Evolutionary conservation across 2,888 invertebrate species (phyloP), one percentile per base, ranked within the genome.

Genomic region (Holacanthella duospinosa): DNA sequence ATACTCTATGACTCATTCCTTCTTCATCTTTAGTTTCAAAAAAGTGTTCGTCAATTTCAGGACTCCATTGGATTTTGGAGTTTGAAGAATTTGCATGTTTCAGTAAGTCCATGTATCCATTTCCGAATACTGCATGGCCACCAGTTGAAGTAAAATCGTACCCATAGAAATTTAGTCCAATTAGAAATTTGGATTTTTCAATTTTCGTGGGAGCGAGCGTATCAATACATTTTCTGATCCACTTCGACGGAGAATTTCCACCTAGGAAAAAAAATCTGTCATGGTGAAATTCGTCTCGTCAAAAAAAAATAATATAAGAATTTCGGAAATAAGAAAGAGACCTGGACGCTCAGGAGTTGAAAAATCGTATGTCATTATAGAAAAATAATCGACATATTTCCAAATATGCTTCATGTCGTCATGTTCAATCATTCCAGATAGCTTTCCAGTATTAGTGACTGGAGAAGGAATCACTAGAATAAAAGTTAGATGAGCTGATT

Each of bases 301-400:
- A 54, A 19, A 29, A n/a, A 21, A 6, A 12, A 25, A 55, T 16
- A 25, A 16, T 36, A 2, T 63, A 59, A 59, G 16, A 24, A 25
- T 12, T 60, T 16, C 25, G 21, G 60, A 48, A 53, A 27, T 48
- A 24, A 59, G 57, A 48, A 19, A 44, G 66, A 62, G 73, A 84
- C 88, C 89, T 74, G 90, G 90, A 74, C 86, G 83, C 75, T 88
- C 86, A 16, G 86, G 82, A 76, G 79, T 88, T 1, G 93, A 93
- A 77, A 85, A 95, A 77, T 96, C 95, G 75, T 96, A 96, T 0
- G 94, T 94, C 94, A 95, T 95, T n/a, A 96, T 81, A 36, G 93
- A 93, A 75, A 95, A 92, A 27, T 85, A 89, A 74, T 87, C 86
- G 0, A 95, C 84, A 76, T 86, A 81, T 3, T 86, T 84, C 66